Evolutionary conservation across 2,113 vertebrate species (phyloP), one percentile per base, ranked within the genome.

Genomic region (Toxotes chatareus): DNA sequence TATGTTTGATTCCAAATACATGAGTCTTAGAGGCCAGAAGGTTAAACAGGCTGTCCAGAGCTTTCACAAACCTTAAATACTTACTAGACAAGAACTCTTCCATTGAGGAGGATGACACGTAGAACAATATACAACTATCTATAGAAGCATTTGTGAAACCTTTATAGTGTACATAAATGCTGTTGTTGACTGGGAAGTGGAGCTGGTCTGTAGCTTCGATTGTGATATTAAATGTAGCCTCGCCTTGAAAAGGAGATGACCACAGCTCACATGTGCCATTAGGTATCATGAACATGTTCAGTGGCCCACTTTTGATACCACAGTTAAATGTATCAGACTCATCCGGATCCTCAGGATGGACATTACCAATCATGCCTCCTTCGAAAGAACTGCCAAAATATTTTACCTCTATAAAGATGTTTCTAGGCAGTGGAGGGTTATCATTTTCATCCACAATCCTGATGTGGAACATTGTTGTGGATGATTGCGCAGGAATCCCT

Each of bases 21-120:
- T 96, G 94, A 17, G 94, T 94, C 84, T 95, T 95, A 5, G 94
- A 95, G 34, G 93, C 94, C 83, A 94, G 94, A 1, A 95, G 87
- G 74, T 95, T 95, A 55, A 95, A 95, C 23, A 95, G 87, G 77
- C 91, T 94, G 74, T 96, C 93, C 47, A 95, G 75, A 49, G 94
- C 93, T 92, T 95, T 95, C 4, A 92, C 88, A 84, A 96, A 95
- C 74, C 83, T 93, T 72, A 94, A 47, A 79, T 95, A 95, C 16
- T 93, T 93, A 57, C 83, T 57, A 17, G 93, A 91, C 76, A 96
- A 82, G 72, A 96, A 95, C n/a, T 93, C 91, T 32, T 92, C 89
- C 74, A 94, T 73, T 32, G 91, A 91, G 17, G 90, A 74, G 8
- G 89, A 86, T 6, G 89, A 91, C 34, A 95, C 69, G 31, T 93